Base-by-base conservation (phyloP, 2,113 vertebrate species). In the Syrmaticus mikado region DNA sequence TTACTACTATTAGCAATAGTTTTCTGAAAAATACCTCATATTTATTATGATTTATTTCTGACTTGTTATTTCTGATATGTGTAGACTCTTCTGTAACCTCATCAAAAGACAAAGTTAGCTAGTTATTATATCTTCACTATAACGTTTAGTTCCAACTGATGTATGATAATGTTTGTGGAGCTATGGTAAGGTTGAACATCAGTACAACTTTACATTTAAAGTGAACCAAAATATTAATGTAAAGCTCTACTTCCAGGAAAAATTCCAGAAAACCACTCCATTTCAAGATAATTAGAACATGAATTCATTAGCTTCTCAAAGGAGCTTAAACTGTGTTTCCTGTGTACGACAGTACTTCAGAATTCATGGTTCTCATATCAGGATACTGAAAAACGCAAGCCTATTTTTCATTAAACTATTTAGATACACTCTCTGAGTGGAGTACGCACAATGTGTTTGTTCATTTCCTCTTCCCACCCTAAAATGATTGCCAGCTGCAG, bases 311-410 rank as follows among this genome's bases (percentile, higher is more conserved):
- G 50, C 52, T 90, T 90, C 79, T 89, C 36, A 16, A 46, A 84
- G 66, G 66, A 86, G 57, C 52, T 64, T 78, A 75, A 55, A 89
- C 74, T 68, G 86, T 95, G 90, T 95, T 96, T 96, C 86, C 92
- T 84, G 76, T 84, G 70, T 72, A 8, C 86, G 92, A 92, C 90
- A 90, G 73, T 72, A 36, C 52, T 52, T 48, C 72, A 86, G 65
- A 93, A 72, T 78, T 96, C 52, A 43, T 87, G 65, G 76, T 38
- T 87, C 41, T 71, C 38, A 1, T 91, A 88, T 91, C 79, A 46
- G 72, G 60, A 90, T 38, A 19, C 75, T 87, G 28, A 46, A 82
- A 77, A 87, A 79, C 57, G 5, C 60, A 83, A 43, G 50, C 27
- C 55, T 58, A 21, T 64, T 96, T 93, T 67, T 88, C 38, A 16